phyloP scores from a whole-genome alignment of 2,113 vertebrate genomes.

The Cinclus cinclus region DNA sequence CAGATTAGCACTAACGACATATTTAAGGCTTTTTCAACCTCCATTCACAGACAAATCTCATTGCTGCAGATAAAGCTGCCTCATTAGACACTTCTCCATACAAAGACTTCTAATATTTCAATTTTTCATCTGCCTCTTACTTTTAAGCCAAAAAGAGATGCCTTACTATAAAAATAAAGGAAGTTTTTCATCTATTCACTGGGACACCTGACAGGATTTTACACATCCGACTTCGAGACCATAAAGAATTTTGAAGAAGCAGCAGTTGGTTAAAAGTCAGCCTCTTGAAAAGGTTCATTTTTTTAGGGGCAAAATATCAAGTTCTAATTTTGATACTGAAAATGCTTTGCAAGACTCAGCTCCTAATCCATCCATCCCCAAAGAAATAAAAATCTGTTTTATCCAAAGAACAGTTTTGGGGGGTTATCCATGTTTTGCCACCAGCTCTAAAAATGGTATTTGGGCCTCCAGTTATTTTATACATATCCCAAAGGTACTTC shows the following conservation, averaged over 20 bases:
- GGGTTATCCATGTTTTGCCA: background rate
- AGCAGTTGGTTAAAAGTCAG: slow-evolving; percentile 6
- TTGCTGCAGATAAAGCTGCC: slow-evolving; percentile 45
- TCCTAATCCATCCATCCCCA: background rate
- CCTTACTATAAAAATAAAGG: background rate
- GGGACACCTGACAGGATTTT: background rate
- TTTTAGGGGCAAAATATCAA: background rate
- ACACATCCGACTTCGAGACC: background rate
- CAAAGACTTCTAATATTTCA: background rate
- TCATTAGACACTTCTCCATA: slow-evolving; percentile 53
- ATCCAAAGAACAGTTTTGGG: background rate
- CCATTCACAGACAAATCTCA: slow-evolving; percentile 14
- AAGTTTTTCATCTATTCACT: slow-evolving; percentile 13
- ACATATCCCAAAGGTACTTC: background rate
- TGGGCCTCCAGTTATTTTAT: background rate
- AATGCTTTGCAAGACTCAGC: background rate
- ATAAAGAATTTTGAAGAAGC: background rate
- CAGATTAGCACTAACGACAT: slow-evolving; percentile 8
- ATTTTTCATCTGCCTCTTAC: background rate
- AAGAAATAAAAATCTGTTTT: background rate
- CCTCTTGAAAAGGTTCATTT: background rate
- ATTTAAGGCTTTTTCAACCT: background rate
- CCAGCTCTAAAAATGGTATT: background rate
- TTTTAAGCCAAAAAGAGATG: background rate
- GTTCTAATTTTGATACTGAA: background rate